These are phyloP conservation scores for Astropecten irregularis DNA, from an alignment of 53 echinoderm and acorn worm genomes.

Conservation along the genomic window DNA sequence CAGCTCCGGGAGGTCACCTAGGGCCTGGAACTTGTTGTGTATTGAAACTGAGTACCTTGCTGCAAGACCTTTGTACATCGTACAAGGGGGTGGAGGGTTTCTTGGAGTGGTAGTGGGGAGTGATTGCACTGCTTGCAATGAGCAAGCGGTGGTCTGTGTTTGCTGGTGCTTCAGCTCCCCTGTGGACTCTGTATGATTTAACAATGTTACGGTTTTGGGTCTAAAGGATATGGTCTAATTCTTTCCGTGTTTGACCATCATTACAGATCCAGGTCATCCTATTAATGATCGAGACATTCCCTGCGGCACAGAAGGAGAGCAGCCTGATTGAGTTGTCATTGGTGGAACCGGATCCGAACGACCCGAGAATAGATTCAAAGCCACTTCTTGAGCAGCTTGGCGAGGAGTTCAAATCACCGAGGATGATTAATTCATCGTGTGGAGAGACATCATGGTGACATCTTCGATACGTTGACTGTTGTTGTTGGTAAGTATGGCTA, in stretches of 20 bases:
- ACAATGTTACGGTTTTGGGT: neutral
- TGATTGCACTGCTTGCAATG: neutral
- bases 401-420: neutral
- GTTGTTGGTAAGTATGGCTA: too few species aligned
- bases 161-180: neutral
- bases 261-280: neutral
- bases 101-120: neutral
- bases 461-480: too few species aligned
- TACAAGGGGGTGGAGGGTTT: neutral
- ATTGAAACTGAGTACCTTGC: neutral
- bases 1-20: neutral
- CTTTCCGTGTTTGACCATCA: neutral
- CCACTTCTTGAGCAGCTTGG: neutral
- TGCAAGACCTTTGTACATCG: neutral
- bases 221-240: neutral
- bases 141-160: neutral
- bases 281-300: neutral
- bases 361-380: neutral
- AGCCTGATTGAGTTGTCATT: slow-evolving; percentile 8
- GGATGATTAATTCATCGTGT: neutral
- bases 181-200: neutral
- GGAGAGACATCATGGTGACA: neutral
- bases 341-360: neutral
- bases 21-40: neutral
- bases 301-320: neutral